Base-by-base conservation (phyloP, 2,113 vertebrate genomes). In the Alethe castanea region DNA sequence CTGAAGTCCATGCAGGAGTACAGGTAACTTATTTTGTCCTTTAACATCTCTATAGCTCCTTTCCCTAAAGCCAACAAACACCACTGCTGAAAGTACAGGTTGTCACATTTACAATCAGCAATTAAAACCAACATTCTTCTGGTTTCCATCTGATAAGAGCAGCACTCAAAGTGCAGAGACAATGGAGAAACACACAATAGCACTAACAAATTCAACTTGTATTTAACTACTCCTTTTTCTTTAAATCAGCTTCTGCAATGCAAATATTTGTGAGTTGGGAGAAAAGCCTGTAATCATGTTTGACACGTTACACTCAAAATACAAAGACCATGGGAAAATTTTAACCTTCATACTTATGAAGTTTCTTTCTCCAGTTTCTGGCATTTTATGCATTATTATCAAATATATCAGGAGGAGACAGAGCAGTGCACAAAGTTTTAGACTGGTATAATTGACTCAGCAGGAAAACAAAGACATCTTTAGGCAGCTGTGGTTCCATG, bases 141-240 rank as follows among this genome's bases (percentile, higher is more conserved):
- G 76, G 10, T 78, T 96, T 95, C 60, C 48, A 81, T 90, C 90
- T 92, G 88, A 94, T 90, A 96, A 96, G 65, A 74, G 11, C 74
- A 78, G 52, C 2, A 5, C 81, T 81, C 44, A 62, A 88, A 91
- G 38, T 35, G 12, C 17, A 70, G 48, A 96, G 38, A 95, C 90
- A 96, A 88, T 77, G 44, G 52, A 72, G 81, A 78, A 93, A 87
- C 57, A 81, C 33, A 94, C 52, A 93, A 90, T 7, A 83, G 47
- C 29, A 62, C 56, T 8, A 40, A 65, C 45, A 94, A 80, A 91
- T 50, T 61, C 59, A 87, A 24, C 50, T 35, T 61, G 23, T 42
- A 54, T 76, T 92, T 89, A 83, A 86, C 76, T 8, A 60, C 40
- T 14, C 1, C 40, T 69, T 93, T 90, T 87, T 35, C 60, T 91